Evolutionary conservation across 2,797 vertebrate genomes (phyloP).

Genomic region (Fistularia commersonii): DNA sequence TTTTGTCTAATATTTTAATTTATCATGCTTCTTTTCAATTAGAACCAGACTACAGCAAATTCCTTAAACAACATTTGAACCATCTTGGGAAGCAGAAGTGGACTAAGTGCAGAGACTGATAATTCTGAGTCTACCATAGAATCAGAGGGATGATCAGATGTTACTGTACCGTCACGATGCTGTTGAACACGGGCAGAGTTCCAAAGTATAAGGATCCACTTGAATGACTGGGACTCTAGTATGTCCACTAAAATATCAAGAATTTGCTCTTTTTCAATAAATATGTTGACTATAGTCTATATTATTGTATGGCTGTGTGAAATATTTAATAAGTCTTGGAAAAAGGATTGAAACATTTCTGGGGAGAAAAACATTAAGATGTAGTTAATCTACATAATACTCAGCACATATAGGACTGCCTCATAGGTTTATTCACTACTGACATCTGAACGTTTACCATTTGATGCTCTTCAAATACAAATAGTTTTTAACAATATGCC

Average conservation of each 20-base stretch:
- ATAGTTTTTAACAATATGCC: too few species aligned
- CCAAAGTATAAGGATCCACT: background rate
- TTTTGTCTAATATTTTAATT: too few species aligned
- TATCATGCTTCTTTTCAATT: too few species aligned
- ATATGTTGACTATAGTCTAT: too few species aligned
- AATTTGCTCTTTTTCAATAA: too few species aligned
- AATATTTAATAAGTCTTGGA: too few species aligned
- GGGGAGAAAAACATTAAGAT: too few species aligned
- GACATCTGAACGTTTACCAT: background rate
- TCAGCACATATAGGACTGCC: background rate
- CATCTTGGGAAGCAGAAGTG: background rate
- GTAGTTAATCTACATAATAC: too few species aligned
- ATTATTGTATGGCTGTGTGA: too few species aligned
- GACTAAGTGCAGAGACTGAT: background rate
- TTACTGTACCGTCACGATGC: conserved; percentile 21
- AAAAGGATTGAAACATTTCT: too few species aligned
- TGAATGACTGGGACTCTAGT: background rate
- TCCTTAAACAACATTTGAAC: background rate
- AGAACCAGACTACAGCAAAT: too few species aligned
- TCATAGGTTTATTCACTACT: background rate
- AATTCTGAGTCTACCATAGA: background rate
- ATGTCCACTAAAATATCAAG: background rate
- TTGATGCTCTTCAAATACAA: background rate
- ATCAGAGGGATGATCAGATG: conserved; percentile 7
- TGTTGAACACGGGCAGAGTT: background rate